Evolutionary conservation across 2,797 vertebrate genomes (phyloP).

Genomic region (Microhierax caerulescens): DNA sequence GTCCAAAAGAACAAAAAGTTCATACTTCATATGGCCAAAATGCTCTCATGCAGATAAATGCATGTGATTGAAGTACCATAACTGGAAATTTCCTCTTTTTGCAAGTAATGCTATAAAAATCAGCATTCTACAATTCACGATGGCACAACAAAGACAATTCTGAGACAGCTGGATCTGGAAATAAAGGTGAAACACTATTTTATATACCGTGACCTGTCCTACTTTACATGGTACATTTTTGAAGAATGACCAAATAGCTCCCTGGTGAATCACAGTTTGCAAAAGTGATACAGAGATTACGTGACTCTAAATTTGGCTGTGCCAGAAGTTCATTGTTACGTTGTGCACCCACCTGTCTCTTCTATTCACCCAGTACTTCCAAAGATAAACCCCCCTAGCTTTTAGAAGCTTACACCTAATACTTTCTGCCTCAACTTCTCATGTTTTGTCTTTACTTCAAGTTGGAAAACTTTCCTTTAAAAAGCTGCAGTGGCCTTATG

Average conservation of each 20-base stretch:
- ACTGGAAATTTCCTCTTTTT: neutral
- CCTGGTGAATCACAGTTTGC: neutral
- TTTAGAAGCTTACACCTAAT: neutral
- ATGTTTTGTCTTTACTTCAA: no score
- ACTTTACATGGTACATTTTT: fast-evolving
- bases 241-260: neutral
- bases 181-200: neutral
- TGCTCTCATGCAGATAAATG: neutral
- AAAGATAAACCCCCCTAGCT: neutral
- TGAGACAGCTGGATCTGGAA: neutral
- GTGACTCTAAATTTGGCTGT: neutral
- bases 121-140: neutral
- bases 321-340: neutral
- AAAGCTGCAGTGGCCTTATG: neutral
- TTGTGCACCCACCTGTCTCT: fast-evolving
- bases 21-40: neutral
- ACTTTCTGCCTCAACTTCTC: neutral
- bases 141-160: neutral
- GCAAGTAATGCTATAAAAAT: neutral
- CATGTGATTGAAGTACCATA: neutral
- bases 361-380: neutral
- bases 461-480: neutral
- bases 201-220: neutral
- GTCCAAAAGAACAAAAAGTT: neutral
- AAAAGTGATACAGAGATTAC: neutral